These are phyloP conservation scores for Spisula subtruncata DNA, from an alignment of 2,888 invertebrate genomes.

Conservation along the genomic window DNA sequence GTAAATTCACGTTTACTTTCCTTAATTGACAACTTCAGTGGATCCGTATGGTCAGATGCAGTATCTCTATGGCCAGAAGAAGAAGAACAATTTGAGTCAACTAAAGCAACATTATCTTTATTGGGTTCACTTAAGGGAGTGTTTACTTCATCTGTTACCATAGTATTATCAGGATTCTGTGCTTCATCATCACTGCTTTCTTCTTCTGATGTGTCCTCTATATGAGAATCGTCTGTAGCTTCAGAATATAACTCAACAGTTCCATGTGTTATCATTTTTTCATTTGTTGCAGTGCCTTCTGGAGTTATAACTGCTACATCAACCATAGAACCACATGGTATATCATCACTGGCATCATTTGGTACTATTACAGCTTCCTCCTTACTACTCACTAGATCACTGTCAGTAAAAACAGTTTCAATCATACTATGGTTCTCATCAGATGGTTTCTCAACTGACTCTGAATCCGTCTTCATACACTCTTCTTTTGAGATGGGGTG, in stretches of 20 bases:
- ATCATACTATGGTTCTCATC: background rate
- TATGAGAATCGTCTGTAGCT: background rate
- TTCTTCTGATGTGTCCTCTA: background rate
- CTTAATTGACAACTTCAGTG: slow-evolving; percentile 1
- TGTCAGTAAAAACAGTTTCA: background rate
- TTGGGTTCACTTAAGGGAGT: background rate
- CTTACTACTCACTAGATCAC: background rate
- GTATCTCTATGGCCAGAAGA: background rate
- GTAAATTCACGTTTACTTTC: slow-evolving; percentile 42
- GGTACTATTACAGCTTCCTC: background rate
- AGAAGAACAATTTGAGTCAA: background rate
- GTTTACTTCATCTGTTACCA: background rate
- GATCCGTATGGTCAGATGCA: background rate
- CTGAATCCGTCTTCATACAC: background rate
- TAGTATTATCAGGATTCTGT: background rate
- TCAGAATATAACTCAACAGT: background rate
- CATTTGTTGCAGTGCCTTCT: background rate
- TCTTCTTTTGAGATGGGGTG: background rate
- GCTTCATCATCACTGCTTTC: background rate
- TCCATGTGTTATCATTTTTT: background rate
- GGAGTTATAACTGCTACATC: background rate
- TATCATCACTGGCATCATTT: background rate
- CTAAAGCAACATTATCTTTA: background rate
- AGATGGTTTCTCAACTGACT: background rate
- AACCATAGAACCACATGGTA: background rate